Evolutionary conservation across 92 coral and sea anemone species (phyloP).

Genomic region (Galaxea fascicularis): DNA sequence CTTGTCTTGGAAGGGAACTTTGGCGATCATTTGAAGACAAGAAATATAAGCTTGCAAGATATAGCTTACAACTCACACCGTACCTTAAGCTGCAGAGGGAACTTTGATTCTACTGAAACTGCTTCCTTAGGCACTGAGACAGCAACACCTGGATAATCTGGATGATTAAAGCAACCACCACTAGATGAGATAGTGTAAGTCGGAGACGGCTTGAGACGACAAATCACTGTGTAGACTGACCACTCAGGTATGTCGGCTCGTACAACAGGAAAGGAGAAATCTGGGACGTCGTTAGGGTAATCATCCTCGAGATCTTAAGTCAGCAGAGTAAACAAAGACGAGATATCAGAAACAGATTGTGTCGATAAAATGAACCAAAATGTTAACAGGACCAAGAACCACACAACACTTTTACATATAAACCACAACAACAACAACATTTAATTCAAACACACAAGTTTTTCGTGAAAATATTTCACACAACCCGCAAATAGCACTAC

Average conservation of each 20-base stretch:
- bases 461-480: too few relatives aligned
- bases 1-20: too few relatives aligned
- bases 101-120: background rate
- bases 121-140: conserved; percentile 17
- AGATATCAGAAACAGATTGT: background rate
- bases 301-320: conserved; percentile 29
- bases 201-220: conserved; percentile 15
- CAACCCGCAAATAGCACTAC: too few relatives aligned
- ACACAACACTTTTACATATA: too few relatives aligned
- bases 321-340: background rate
- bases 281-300: conserved; percentile 4
- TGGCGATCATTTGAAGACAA: too few relatives aligned
- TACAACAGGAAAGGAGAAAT: conserved; percentile 10
- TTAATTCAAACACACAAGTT: too few relatives aligned
- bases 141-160: conserved; percentile 20
- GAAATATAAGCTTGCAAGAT: too few relatives aligned
- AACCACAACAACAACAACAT: too few relatives aligned
- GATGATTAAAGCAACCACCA: conserved; percentile 18
- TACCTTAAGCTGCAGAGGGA: conserved; percentile 21
- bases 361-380: background rate
- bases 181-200: conserved; percentile 2
- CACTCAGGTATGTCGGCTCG: conserved; percentile 24
- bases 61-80: background rate
- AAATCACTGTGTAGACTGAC: conserved; percentile 6
- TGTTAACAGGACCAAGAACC: too few relatives aligned